Evolutionary conservation across 2,888 invertebrate species (phyloP).

Genomic region (Luffia ferchaultella): DNA sequence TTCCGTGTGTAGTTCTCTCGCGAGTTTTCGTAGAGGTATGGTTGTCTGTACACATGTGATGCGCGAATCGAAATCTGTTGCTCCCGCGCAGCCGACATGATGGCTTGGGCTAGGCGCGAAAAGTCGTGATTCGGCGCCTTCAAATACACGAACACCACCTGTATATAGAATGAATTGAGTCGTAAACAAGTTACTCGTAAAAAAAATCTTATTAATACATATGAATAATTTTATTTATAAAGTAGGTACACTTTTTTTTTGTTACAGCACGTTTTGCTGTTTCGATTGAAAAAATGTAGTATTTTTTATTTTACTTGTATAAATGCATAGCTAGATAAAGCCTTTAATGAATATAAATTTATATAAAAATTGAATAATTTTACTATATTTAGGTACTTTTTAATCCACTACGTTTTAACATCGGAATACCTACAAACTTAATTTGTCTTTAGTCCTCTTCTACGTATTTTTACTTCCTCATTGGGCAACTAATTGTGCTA

Average conservation of each 20-base stretch:
- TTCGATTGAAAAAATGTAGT: too few species aligned
- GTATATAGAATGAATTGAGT: conserved; percentile 11
- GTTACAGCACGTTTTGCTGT: neutral
- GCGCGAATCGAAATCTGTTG: conserved; percentile 77
- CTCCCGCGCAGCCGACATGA: conserved; percentile 73
- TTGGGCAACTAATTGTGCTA: too few species aligned
- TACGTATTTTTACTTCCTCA: too few species aligned
- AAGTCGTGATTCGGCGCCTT: conserved; percentile 80
- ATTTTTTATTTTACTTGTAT: too few species aligned
- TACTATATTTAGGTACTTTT: too few species aligned
- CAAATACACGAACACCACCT: conserved; percentile 86
- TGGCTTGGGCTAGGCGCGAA: conserved; percentile 80
- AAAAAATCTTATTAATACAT: conserved; percentile 6
- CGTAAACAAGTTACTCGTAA: neutral
- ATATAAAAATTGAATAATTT: too few species aligned
- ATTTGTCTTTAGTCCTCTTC: too few species aligned
- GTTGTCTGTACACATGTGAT: conserved; percentile 43
- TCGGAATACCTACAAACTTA: too few species aligned
- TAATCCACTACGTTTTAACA: too few species aligned
- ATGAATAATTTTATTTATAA: neutral
- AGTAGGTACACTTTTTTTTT: neutral
- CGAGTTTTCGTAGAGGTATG: conserved; percentile 68
- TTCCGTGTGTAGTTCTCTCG: conserved; percentile 80
- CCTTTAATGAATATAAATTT: too few species aligned
- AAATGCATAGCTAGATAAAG: too few species aligned